phyloP scores from a whole-genome alignment of 2,113 vertebrate genomes.

The Spheniscus mendiculus region DNA sequence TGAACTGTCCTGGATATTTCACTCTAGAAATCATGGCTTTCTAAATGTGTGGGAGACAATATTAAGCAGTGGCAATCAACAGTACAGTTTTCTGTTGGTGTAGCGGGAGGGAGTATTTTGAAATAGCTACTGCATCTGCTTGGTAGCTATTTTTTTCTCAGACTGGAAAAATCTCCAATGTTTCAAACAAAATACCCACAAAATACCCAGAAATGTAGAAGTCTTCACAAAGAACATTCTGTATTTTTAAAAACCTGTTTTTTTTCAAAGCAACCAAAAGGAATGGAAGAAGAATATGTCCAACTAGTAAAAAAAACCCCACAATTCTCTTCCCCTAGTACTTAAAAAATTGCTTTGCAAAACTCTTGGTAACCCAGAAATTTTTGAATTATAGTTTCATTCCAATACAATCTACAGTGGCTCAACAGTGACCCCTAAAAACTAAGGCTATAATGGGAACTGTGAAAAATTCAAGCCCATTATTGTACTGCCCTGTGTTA shows the following conservation, averaged over 20 bases:
- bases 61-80: conserved; percentile 38
- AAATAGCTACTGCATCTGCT: conserved; percentile 50
- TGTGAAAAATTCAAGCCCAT: not conserved
- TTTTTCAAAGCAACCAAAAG: not conserved
- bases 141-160: conserved; percentile 38
- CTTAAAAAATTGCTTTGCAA: conserved; percentile 1
- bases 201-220: not conserved
- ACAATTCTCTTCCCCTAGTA: not conserved
- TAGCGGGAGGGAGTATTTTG: conserved; percentile 28
- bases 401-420: not conserved
- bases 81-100: conserved; percentile 38
- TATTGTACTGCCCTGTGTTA: not conserved
- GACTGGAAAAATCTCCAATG: conserved; percentile 10
- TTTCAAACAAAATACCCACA: not conserved
- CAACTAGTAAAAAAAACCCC: not conserved
- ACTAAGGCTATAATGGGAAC: not conserved
- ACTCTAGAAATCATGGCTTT: conserved; percentile 48
- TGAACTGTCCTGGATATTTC: conserved; percentile 58
- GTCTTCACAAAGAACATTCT: not conserved
- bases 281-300: not conserved
- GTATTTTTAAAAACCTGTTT: not conserved
- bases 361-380: not conserved
- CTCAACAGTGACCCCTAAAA: not conserved
- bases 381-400: conserved; percentile 17
- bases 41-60: conserved; percentile 48